Percentiles rank a stretch among this genome's conserved stretches.
phyloP scores from a whole-genome alignment of 2,888 invertebrate species.

The Tenthredo distinguenda region DNA sequence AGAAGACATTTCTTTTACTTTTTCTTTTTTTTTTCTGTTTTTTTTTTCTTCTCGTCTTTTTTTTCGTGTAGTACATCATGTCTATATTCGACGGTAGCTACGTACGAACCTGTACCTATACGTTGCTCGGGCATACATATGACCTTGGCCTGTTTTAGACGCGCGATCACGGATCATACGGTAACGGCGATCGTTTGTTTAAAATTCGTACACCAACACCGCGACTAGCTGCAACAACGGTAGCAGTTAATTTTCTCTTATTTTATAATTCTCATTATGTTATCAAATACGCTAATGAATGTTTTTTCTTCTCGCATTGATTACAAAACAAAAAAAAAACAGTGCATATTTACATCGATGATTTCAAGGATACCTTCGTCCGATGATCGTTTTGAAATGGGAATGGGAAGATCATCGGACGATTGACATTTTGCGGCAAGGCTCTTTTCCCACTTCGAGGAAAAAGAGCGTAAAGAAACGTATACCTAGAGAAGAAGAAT shows the following conservation, averaged over 20 bases:
- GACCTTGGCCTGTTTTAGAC: conserved; percentile 21
- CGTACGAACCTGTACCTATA: neutral
- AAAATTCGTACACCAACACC: neutral
- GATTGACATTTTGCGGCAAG: too few relatives aligned
- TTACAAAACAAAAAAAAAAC: neutral
- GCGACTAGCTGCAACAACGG: neutral
- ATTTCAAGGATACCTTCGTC: neutral
- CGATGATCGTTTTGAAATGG: too few relatives aligned
- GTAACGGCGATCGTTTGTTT: conserved; percentile 6
- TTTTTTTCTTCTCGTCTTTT: neutral
- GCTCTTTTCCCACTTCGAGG: neutral
- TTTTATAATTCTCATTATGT: neutral
- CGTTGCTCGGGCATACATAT: neutral
- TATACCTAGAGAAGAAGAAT: neutral
- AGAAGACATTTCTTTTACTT: neutral
- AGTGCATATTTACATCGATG: neutral
- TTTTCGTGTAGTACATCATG: neutral
- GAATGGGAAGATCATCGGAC: too few relatives aligned
- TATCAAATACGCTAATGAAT: too few relatives aligned
- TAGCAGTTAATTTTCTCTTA: neutral
- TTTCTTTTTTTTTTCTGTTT: too few relatives aligned
- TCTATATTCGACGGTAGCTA: neutral
- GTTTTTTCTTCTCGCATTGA: too few relatives aligned
- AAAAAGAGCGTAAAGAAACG: neutral
- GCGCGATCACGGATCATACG: neutral